phyloP scores from a whole-genome alignment of 2,888 invertebrate genomes.

The Smittia aterrima region DNA sequence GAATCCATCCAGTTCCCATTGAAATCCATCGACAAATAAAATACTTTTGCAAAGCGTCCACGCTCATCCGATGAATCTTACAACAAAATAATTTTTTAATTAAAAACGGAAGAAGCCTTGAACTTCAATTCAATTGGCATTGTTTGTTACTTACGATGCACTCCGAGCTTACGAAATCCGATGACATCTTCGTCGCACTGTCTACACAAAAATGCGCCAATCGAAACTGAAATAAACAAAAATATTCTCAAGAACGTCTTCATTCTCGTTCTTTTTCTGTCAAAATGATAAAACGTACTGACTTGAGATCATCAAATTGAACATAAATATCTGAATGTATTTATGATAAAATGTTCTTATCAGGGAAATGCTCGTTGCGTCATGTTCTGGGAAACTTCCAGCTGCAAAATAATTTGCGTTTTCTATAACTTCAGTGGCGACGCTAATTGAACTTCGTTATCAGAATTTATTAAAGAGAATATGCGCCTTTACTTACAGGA shows the following conservation, averaged over 20 bases:
- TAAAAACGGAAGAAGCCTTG: conserved; percentile 26
- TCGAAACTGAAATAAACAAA: neutral
- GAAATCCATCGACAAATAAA: conserved; percentile 34
- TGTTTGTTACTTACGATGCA: conserved; percentile 31
- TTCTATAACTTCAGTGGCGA: too few relatives aligned
- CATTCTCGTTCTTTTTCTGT: neutral
- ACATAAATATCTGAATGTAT: conserved; percentile 19
- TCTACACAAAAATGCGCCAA: neutral
- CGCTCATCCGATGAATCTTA: conserved; percentile 19
- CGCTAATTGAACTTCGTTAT: too few relatives aligned
- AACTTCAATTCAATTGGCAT: conserved; percentile 17
- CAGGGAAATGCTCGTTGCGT: conserved; percentile 30
- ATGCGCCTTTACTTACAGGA: neutral
- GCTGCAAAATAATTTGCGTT: too few relatives aligned
- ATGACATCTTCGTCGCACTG: conserved; percentile 35
- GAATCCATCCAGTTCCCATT: conserved; percentile 32
- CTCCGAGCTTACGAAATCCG: conserved; percentile 27
- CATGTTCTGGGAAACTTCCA: neutral
- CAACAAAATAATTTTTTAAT: conserved; percentile 17
- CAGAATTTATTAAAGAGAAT: too few relatives aligned
- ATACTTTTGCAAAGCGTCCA: conserved; percentile 17
- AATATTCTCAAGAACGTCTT: neutral
- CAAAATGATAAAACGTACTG: conserved; percentile 32
- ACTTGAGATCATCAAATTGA: neutral
- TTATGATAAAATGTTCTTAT: conserved; percentile 36